Evolutionary conservation across 1,140 invertebrate genomes (phyloP), one percentile per base, ranked within the genome.

Genomic region (Heliothis subflexa): DNA sequence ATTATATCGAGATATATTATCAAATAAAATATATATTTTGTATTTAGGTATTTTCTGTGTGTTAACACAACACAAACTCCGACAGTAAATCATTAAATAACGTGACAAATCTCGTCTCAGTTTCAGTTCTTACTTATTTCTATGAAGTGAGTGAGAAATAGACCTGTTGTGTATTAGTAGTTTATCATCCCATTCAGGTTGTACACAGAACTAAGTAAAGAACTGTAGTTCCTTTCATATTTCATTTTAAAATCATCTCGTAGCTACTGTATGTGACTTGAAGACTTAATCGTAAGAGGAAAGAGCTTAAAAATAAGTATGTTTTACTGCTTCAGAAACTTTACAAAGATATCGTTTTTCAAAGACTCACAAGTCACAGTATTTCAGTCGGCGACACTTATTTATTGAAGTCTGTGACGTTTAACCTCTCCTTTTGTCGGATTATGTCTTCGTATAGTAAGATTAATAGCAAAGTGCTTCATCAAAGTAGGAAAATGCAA

Each of bases 391-490:
- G 47, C 66, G 66, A 59, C 71, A 73, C 33, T 73, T 73, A 73
- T 73, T 59, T 59, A 73, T 73, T 12, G 52, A 75, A 64, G 59
- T 75, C 59, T 57, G 73, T 50, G 73, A 75, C 47, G 55, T 75
- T 75, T 75, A 75, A 64, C 73, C 59, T 59, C 59, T 75, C 73
- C 57, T 75, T 62, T 75, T 59, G 25, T 28, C 47, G 73, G 73
- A 75, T 75, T 75, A 75, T 75, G 73, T 75, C 73, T 75, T 75
- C 59, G 59, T 75, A 75, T 75, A 75, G 73, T 52, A 75, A 75
- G 73, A 75, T 75, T 75, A 75, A 75, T 75, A 75, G 73, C 64
- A 2, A 75, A 59, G 73, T 54, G 57, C 73, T 62, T 75, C 73
- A 75, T 75, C 73, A 75, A 75, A 64, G 73, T 50, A 54, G 73